Evolutionary conservation across 2,113 vertebrate genomes (phyloP), one percentile per base, ranked within the genome.

Genomic region (Nematolebias whitei): DNA sequence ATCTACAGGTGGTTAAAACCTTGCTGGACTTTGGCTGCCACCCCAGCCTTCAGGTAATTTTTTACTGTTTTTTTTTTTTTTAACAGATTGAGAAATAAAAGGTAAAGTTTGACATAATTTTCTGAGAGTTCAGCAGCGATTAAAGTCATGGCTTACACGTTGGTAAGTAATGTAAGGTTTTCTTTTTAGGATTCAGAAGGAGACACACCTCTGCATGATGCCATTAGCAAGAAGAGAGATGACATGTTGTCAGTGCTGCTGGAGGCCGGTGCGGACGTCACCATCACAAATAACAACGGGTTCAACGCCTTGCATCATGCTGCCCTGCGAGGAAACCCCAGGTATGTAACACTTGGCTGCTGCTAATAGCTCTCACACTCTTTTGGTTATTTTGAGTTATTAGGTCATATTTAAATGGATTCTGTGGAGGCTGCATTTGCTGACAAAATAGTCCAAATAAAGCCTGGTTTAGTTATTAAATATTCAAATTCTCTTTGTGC

Each of bases 211-310:
- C 94, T 98, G 71, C 97, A 98, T 0, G 97, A 99, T 39, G 97
- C 97, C 71, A 99, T 99, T 88, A 99, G 98, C 90, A 99, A 99
- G 88, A 99, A 99, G 71, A 93, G 98, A 61, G 98, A 99, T 72
- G 98, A 99, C 89, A 99, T 99, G 88, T 92, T 99, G 76, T 98
- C 98, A 2, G 97, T 99, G 14, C 89, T 99, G 79, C 84, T 98
- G 72, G 98, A 99, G 88, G 96, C 97, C 19, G 96, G 96, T 18
- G 98, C 98, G 23, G 98, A 99, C 58, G 96, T 99, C 83, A 99
- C 98, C 44, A 98, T 99, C 87, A 99, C 98, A 58, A 99, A 99
- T 90, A 99, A 99, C 83, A 99, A 98, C 2, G 98, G 98, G 3
- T 99, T 99, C 87, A 99, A 99, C 58, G 98, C 98, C 54, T 93